Evolutionary conservation across 2,888 invertebrate genomes (phyloP).

Genomic region (Stratiomys singularior): DNA sequence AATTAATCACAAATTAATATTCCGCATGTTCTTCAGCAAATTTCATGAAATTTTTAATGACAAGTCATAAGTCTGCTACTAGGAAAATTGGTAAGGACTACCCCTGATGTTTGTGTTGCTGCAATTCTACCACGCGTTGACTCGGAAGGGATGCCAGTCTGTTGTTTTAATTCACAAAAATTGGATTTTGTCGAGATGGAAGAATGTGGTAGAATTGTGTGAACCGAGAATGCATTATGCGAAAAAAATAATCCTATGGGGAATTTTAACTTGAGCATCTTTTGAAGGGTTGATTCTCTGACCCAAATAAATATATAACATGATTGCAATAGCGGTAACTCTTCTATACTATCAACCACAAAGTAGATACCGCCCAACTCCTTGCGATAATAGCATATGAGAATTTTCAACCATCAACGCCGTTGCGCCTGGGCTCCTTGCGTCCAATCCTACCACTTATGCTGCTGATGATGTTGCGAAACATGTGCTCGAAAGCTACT

Average conservation of each 20-base stretch:
- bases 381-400: conserved; percentile 40
- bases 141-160: not conserved
- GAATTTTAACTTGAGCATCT: too few species aligned
- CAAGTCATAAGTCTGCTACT: conserved; percentile 32
- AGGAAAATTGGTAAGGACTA: conserved; percentile 15
- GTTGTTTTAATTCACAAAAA: too few species aligned
- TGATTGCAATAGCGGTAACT: not conserved
- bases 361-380: not conserved
- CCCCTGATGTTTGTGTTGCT: not conserved
- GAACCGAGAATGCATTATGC: too few species aligned
- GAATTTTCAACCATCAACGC: conserved; percentile 39
- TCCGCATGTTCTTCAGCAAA: conserved; percentile 48
- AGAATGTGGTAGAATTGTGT: not conserved
- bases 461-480: conserved; percentile 24
- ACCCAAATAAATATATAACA: too few species aligned
- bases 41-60: conserved; percentile 49
- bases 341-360: not conserved
- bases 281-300: too few species aligned
- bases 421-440: conserved; percentile 21
- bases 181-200: too few species aligned
- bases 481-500: not conserved
- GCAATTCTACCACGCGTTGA: not conserved
- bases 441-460: conserved; percentile 30
- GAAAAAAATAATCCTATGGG: too few species aligned
- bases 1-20: conserved; percentile 53